These are phyloP conservation scores for Psilanteris sp. DNA, from an alignment of 1,140 invertebrate genomes.

Conservation along the genomic window DNA sequence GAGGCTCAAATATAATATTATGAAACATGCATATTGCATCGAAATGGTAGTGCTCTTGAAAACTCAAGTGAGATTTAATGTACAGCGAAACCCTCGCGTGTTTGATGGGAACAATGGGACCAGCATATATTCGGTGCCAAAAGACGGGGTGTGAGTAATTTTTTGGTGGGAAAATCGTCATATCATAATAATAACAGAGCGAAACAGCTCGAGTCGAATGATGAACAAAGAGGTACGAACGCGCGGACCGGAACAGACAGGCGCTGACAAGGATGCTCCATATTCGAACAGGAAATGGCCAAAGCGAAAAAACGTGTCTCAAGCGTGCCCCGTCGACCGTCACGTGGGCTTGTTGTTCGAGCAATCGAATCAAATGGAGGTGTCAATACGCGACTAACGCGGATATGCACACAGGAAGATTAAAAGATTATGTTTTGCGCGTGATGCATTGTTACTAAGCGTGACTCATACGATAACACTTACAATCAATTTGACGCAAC, in stretches of 20 bases:
- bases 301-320: constrained; percentile 76
- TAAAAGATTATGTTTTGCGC: constrained; percentile 44
- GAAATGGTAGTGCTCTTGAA: constrained; percentile 50
- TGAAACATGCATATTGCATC: constrained; percentile 54
- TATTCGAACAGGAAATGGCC: constrained; percentile 69
- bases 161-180: constrained; percentile 62
- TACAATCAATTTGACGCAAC: constrained; percentile 28
- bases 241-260: constrained; percentile 68
- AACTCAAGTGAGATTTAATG: constrained; percentile 56
- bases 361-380: constrained; percentile 72
- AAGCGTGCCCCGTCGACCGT: constrained; percentile 41
- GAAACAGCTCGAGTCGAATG: constrained; percentile 37
- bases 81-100: constrained; percentile 44
- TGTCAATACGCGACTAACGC: constrained; percentile 70
- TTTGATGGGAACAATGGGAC: constrained; percentile 50
- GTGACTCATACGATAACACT: constrained; percentile 25
- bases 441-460: not conserved
- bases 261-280: constrained; percentile 66
- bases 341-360: constrained; percentile 65
- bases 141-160: constrained; percentile 55
- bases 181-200: constrained; percentile 59
- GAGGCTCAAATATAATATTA: constrained; percentile 50
- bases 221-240: constrained; percentile 40
- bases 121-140: constrained; percentile 38
- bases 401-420: constrained; percentile 42